Base-by-base conservation (phyloP, 2,888 invertebrate species). In the Chydorus sphaericus region DNA sequence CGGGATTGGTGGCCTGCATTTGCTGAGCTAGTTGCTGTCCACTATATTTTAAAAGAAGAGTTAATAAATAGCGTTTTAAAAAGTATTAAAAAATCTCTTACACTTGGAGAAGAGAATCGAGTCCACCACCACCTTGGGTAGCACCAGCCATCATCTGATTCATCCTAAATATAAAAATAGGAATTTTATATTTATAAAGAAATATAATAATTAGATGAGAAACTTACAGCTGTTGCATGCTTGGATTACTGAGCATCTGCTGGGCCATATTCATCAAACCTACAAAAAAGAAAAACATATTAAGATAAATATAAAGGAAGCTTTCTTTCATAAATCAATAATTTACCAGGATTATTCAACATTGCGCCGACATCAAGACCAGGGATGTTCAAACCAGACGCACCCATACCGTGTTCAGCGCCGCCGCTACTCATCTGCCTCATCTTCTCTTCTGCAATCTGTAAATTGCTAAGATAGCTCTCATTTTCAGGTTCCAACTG, bases 401-500 rank as follows among this genome's bases (percentile, higher is more conserved):
- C 26, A 44, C 23, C 23, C 57, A 54, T 49, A 30, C 49, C 48
- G 54, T 16, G 54, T 16, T 20, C 44, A 18, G 51, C 18, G 14
- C 54, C 30, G 38, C 39, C 59, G 37, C 3, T 57, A 54, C 36
- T 57, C 56, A 23, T 54, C 60, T 66, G 71, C 51, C 65, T 65
- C 26, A 73, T 60, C 62, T 75, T 75, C 65, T 89, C 85, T 65
- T 90, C 85, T 0, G 90, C 83, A 39, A 91, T 76, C 63, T 81
- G 80, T 61, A 94, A 71, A 73, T 94, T 94, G 67, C 83, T 85
- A 60, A 80, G 79, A 69, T 92, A 93, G 63, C 86, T 87, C 60
- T 86, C 84, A 70, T 96, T 97, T 44, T 82, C 82, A 1, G 97
- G 94, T 66, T 98, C 97, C 60, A 94, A 73, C 66, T 87, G 82